Conservation (phyloP, 2,113 vertebrate genomes). For the Percina caprodes region DNA sequence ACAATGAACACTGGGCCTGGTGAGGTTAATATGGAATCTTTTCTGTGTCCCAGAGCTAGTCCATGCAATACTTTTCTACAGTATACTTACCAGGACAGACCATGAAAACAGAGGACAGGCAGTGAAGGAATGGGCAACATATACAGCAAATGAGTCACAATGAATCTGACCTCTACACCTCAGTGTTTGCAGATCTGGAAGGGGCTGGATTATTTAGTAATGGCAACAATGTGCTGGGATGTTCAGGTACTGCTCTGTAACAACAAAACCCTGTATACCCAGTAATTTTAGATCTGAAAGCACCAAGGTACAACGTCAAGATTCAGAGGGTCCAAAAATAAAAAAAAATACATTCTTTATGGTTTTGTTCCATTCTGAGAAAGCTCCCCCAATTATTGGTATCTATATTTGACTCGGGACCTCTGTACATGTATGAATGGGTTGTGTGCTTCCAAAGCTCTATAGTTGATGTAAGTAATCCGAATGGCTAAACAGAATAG, state of each 20-base stretch:
- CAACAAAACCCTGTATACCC: not conserved
- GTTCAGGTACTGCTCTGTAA: not conserved
- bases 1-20: slow-evolving; percentile 42
- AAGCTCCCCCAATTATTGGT: slow-evolving; percentile 35
- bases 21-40: slow-evolving; percentile 70
- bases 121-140: slow-evolving; percentile 56
- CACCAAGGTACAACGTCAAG: slow-evolving; percentile 29
- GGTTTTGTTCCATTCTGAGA: slow-evolving; percentile 57
- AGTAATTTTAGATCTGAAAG: slow-evolving; percentile 46
- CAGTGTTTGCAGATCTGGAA: slow-evolving; percentile 43
- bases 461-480: slow-evolving; percentile 52
- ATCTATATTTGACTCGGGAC: slow-evolving; percentile 9
- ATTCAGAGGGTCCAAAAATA: slow-evolving; percentile 11
- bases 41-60: slow-evolving; percentile 33
- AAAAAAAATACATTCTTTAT: slow-evolving; percentile 26
- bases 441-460: slow-evolving; percentile 27
- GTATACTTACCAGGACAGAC: slow-evolving; percentile 74
- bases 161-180: slow-evolving; percentile 26
- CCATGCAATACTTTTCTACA: slow-evolving; percentile 77
- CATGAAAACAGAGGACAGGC: slow-evolving; percentile 74
- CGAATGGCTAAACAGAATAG: slow-evolving; percentile 52
- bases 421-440: not conserved
- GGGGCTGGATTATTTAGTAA: not conserved
- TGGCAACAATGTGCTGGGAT: not conserved
- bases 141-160: not conserved